Evolutionary conservation across 64 coral and sea anemone species (phyloP).

Genomic region (Porites australiensis): DNA sequence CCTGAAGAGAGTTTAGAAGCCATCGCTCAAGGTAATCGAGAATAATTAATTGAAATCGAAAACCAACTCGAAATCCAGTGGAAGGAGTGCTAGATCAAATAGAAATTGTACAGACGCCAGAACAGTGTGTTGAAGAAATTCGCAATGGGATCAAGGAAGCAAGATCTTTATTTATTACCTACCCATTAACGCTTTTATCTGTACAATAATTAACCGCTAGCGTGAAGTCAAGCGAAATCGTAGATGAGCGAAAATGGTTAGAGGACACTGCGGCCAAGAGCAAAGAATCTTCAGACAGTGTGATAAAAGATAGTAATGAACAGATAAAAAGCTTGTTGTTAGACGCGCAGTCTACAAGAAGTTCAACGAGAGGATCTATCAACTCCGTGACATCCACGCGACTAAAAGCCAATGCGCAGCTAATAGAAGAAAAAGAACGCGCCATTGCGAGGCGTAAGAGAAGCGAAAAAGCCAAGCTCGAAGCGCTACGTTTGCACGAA

Average conservation of each 20-base stretch:
- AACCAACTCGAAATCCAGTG: background rate
- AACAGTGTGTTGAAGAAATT: background rate
- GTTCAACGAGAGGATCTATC: slow-evolving; percentile 2
- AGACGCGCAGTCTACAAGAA: background rate
- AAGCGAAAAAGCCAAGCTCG: background rate
- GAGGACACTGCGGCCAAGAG: background rate
- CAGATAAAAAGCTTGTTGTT: background rate
- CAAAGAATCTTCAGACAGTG: background rate
- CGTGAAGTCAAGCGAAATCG: background rate
- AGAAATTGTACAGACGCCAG: background rate
- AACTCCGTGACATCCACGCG: background rate
- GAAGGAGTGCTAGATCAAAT: slow-evolving; percentile 1
- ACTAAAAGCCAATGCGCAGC: background rate
- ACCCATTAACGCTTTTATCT: background rate
- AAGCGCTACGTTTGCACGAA: background rate
- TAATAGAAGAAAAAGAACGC: slow-evolving; percentile 27
- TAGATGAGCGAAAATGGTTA: background rate
- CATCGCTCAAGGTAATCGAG: background rate
- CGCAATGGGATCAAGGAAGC: background rate
- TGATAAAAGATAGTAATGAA: background rate
- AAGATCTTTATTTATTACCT: slow-evolving; percentile 1
- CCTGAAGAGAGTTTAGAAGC: background rate
- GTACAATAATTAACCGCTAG: slow-evolving; percentile 6
- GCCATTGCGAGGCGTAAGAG: background rate
- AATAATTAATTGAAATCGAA: background rate